Evolutionary conservation across 2,888 invertebrate genomes (phyloP), one percentile per base, ranked within the genome.

Genomic region (Megaustenia siamemsis): DNA sequence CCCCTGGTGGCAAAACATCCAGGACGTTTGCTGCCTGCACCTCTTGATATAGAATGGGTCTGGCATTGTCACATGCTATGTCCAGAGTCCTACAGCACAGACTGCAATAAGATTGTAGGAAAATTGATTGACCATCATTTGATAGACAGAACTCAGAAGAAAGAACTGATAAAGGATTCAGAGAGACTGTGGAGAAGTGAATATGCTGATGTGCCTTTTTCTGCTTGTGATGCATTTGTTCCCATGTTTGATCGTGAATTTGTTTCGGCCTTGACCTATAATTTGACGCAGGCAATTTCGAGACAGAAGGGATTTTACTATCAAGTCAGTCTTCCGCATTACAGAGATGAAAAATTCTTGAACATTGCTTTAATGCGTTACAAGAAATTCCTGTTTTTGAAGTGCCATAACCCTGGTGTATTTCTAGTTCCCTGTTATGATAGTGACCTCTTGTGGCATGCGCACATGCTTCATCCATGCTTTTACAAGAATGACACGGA

Each of bases 381-480:
- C 88, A 91, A 93, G 87, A 93, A 93, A 89, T 94, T 94, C 88
- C 89, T 95, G 35, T 92, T 93, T 86, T 88, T 95, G 82, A 95
- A 94, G 89, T 92, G 93, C 85, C 93, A 93, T 45, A 94, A 95
- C 88, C 92, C 94, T 12, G 92, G 92, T 60, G 92, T 93, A 82
- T 94, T 94, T 88, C 90, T 95, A 53, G 95, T 95, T 35, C 95
- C 95, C 1, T 95, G 94, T 89, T 95, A 95, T 87, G 95, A 95
- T 88, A 94, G 94, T 87, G 95, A 95, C 88, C 89, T 95, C 49
- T 92, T 94, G 4, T 95, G 95, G 95, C 95, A 95, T 88, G 90
- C 94, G 0, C 95, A 95, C 90, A 94, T 94, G 90, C 93, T 94
- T 71, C 92, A 93, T 82, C 94, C 94, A n/a, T 63, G 88, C 24